Conservation (phyloP, 2,888 invertebrate species). For the Limnephilus auricula region DNA sequence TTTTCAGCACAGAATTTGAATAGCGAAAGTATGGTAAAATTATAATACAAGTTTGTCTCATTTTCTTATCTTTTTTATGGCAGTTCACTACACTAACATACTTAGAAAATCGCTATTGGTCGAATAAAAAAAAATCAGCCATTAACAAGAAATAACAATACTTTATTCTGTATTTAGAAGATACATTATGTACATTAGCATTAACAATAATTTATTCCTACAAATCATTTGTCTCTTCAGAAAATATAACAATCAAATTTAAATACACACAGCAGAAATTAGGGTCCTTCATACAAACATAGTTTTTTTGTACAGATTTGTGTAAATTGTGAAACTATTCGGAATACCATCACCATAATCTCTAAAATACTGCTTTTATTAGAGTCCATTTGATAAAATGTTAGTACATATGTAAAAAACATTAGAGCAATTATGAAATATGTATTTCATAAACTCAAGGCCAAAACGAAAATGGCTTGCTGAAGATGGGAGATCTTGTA, state of each 20-base stretch:
- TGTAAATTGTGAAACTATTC: not conserved
- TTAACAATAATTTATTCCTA: not conserved
- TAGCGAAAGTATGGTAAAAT: too few relatives aligned
- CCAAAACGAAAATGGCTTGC: not conserved
- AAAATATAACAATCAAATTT: not conserved
- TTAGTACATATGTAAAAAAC: not conserved
- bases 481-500: not conserved
- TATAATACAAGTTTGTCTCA: too few relatives aligned
- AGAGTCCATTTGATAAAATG: not conserved
- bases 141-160: slow-evolving; percentile 35
- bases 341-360: not conserved
- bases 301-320: not conserved
- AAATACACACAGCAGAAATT: not conserved
- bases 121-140: not conserved
- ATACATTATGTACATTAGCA: not conserved
- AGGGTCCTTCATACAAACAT: not conserved
- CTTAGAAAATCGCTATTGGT: too few relatives aligned
- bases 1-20: too few relatives aligned
- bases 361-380: not conserved
- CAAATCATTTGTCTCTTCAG: not conserved
- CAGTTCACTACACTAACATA: too few relatives aligned
- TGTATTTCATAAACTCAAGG: not conserved
- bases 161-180: slow-evolving; percentile 21
- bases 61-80: too few relatives aligned
- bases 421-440: too few relatives aligned